phyloP scores from a whole-genome alignment of 2,113 vertebrate genomes.

The Halcyon malimbica region DNA sequence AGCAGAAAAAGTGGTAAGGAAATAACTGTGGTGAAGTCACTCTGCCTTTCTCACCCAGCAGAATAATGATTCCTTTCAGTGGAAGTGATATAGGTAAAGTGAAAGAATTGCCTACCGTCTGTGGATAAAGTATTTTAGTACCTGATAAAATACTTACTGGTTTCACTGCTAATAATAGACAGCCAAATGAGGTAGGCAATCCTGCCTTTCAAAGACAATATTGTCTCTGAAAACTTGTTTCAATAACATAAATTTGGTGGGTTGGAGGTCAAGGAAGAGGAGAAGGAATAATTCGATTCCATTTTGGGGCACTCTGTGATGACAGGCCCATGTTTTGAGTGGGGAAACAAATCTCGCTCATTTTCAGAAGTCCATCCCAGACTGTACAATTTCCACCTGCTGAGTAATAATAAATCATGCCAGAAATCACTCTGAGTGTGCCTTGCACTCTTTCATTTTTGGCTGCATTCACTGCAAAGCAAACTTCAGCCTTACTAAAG shows the following conservation, averaged over 20 bases:
- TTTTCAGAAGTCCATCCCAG: neutral
- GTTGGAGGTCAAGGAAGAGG: neutral
- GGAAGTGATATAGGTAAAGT: neutral
- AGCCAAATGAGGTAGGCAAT: neutral
- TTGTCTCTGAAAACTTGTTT: neutral
- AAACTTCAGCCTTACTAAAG: neutral
- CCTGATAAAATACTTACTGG: neutral
- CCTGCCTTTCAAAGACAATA: neutral
- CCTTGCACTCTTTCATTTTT: neutral
- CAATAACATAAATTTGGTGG: neutral
- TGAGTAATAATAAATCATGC: neutral
- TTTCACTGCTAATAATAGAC: neutral
- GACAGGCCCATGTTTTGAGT: neutral
- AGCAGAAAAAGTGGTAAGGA: neutral
- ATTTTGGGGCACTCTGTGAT: neutral
- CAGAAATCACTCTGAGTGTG: neutral
- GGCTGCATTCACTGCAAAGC: neutral
- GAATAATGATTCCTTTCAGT: neutral
- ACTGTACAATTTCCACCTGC: neutral
- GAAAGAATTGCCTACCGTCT: neutral
- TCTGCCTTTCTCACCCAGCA: neutral
- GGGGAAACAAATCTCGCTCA: neutral
- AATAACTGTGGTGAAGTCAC: neutral
- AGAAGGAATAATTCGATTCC: neutral
- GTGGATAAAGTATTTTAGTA: neutral